Evolutionary conservation across 2,888 invertebrate genomes (phyloP).

Genomic region (Parochlus steinenii): DNA sequence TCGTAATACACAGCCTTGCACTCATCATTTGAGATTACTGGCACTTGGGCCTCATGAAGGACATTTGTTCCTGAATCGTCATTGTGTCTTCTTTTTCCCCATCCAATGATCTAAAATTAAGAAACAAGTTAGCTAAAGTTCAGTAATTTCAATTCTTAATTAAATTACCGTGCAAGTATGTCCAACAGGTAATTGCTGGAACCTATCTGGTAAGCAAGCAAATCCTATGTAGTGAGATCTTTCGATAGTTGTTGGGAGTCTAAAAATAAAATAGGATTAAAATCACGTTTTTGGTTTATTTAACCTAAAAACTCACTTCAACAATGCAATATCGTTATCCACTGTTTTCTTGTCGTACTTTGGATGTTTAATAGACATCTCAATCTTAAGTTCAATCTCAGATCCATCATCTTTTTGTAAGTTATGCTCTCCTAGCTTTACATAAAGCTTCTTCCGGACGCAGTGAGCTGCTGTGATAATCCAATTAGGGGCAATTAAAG

Average conservation of each 20-base stretch:
- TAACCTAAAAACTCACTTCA: slow-evolving; percentile 35
- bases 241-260: slow-evolving; percentile 25
- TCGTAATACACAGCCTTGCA: slow-evolving; percentile 73
- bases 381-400: slow-evolving; percentile 59
- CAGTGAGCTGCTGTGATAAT: slow-evolving; percentile 81
- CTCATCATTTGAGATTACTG: slow-evolving; percentile 59
- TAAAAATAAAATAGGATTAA: slow-evolving; percentile 14
- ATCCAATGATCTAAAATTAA: slow-evolving; percentile 52
- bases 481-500: slow-evolving; percentile 65
- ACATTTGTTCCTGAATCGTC: slow-evolving; percentile 68
- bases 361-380: slow-evolving; percentile 64
- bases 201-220: slow-evolving; percentile 66
- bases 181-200: slow-evolving; percentile 39
- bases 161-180: slow-evolving; percentile 18
- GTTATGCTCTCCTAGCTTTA: slow-evolving; percentile 77
- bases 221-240: slow-evolving; percentile 35
- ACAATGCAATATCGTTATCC: slow-evolving; percentile 80
- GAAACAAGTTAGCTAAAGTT: neutral
- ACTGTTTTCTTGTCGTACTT: slow-evolving; percentile 76
- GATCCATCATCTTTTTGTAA: slow-evolving; percentile 53
- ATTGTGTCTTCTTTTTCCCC: slow-evolving; percentile 69
- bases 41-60: slow-evolving; percentile 78
- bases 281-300: neutral
- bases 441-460: slow-evolving; percentile 55
- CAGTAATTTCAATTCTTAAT: neutral